phyloP scores from a whole-genome alignment of 2,888 invertebrate genomes.

The Microplitis manilae region DNA sequence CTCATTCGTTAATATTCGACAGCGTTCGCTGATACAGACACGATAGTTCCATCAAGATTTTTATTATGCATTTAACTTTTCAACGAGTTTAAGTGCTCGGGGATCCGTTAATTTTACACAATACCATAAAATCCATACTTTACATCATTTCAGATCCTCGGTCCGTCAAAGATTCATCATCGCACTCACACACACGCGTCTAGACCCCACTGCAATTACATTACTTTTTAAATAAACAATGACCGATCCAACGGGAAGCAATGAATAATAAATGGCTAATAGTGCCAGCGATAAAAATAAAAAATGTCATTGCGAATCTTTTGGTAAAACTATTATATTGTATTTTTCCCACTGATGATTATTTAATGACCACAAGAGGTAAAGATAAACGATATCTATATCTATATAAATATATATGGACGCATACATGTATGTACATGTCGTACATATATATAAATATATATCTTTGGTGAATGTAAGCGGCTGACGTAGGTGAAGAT shows the following conservation, averaged over 20 bases:
- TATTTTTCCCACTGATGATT: not conserved
- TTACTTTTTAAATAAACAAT: too few relatives aligned
- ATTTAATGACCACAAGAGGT: slow-evolving; percentile 1
- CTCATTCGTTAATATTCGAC: slow-evolving; percentile 38
- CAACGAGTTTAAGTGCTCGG: slow-evolving; percentile 9
- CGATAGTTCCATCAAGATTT: slow-evolving; percentile 35
- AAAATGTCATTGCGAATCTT: not conserved
- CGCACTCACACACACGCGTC: too few relatives aligned
- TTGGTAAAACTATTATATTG: not conserved
- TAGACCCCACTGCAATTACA: too few relatives aligned
- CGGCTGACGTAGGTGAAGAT: slow-evolving; percentile 39
- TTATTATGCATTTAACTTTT: slow-evolving; percentile 27
- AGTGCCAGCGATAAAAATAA: not conserved
- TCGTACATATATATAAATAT: too few relatives aligned
- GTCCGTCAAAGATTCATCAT: too few relatives aligned
- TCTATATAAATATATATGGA: not conserved
- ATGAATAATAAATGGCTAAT: not conserved
- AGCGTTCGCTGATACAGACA: not conserved
- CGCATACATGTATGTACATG: not conserved
- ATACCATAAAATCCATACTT: too few relatives aligned
- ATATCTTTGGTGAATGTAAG: slow-evolving; percentile 14
- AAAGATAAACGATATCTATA: not conserved
- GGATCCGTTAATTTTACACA: too few relatives aligned
- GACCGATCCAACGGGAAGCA: not conserved
- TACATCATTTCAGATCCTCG: too few relatives aligned